A percentile compares a stretch with the other conserved stretches of the same genome.
Evolutionary conservation across 1,140 invertebrate species (phyloP).

Genomic region (Drosophila athabasca): DNA sequence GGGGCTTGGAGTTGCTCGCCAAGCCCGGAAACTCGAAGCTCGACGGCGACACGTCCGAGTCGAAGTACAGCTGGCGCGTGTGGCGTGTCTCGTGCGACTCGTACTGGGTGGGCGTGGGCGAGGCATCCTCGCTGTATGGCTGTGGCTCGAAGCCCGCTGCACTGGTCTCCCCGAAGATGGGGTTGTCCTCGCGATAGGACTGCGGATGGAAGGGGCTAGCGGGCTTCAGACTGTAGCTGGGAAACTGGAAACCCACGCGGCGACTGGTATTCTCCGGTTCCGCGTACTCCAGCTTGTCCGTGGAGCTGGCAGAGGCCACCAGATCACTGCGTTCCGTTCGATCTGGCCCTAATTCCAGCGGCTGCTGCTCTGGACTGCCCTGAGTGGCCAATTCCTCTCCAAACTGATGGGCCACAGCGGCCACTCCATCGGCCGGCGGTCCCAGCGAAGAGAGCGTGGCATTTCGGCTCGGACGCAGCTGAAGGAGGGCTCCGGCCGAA

Average conservation of each 20-base stretch:
- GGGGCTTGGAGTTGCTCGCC: constrained; percentile 72
- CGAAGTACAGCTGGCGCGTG: constrained; percentile 74
- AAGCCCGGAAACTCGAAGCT: constrained; percentile 77
- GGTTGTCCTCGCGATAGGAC: constrained; percentile 79
- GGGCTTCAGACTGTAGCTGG: constrained; percentile 79
- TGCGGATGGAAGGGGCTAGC: constrained; percentile 76
- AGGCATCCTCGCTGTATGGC: constrained; percentile 65
- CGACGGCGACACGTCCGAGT: constrained; percentile 53
- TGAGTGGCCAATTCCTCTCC: constrained; percentile 50
- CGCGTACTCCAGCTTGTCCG: constrained; percentile 61
- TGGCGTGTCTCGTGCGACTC: constrained; percentile 66
- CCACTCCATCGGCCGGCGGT: constrained; percentile 63
- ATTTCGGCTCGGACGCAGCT: constrained; percentile 67
- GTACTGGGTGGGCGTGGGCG: constrained; percentile 47
- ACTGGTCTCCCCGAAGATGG: constrained; percentile 68
- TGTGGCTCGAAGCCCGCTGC: constrained; percentile 48
- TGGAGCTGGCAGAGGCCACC: constrained; percentile 54
- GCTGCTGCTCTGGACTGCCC: constrained; percentile 17
- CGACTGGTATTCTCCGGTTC: constrained; percentile 72
- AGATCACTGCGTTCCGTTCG: constrained; percentile 72
- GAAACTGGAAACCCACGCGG: constrained; percentile 79
- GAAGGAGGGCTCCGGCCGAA: constrained; percentile 38
- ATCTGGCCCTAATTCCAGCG: constrained; percentile 38
- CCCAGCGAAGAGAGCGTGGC: constrained; percentile 57
- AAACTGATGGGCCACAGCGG: constrained; percentile 61